Conservation (phyloP, 2,888 invertebrate species). For the Hypolimnas misippus region DNA sequence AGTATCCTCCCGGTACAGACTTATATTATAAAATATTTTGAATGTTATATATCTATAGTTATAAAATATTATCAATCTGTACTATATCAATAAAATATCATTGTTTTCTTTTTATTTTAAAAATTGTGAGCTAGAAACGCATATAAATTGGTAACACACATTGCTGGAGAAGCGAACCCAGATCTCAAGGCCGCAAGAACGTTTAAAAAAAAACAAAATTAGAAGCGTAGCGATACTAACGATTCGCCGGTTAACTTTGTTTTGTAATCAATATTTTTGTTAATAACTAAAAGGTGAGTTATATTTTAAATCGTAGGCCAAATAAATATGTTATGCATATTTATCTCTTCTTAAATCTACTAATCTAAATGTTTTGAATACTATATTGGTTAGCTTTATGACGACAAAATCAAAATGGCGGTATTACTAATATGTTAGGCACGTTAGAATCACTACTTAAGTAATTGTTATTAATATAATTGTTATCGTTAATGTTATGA, state of each 20-base stretch:
- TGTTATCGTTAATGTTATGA: neutral
- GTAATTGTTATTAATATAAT: neutral
- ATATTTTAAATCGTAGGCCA: neutral
- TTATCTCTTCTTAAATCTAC: neutral
- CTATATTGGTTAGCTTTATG: constrained; percentile 25
- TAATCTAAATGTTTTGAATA: neutral
- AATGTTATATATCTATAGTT: too few species aligned
- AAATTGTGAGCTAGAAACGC: too few species aligned
- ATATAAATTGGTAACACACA: too few species aligned
- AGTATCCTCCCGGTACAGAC: too few species aligned
- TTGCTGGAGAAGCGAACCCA: too few species aligned
- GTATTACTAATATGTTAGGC: constrained; percentile 12
- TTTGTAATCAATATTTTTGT: constrained; percentile 2
- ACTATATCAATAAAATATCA: too few species aligned
- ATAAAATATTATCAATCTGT: too few species aligned
- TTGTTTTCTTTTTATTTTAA: too few species aligned
- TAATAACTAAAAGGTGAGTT: constrained; percentile 13
- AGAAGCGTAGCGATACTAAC: neutral
- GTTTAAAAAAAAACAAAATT: neutral
- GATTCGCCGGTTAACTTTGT: constrained; percentile 24
- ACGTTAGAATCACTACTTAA: constrained; percentile 1
- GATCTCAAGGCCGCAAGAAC: neutral
- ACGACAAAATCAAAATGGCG: constrained; percentile 48
- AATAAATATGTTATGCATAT: neutral
- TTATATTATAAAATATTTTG: too few species aligned